These are phyloP conservation scores for Pelobates fuscus DNA, from an alignment of 2,113 vertebrate species.

Conservation along the genomic window DNA sequence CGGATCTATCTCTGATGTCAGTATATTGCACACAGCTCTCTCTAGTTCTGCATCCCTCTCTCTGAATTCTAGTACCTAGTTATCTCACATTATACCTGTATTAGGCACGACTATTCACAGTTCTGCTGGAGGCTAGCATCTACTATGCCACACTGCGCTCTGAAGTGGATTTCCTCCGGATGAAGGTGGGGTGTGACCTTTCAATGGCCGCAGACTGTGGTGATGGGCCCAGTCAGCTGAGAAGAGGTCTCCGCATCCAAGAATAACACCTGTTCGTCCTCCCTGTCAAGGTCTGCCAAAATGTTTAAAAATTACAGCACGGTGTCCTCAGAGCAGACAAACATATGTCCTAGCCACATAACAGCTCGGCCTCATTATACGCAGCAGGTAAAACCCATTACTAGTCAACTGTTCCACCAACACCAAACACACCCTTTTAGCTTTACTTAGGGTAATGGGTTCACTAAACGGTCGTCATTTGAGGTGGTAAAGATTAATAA, in stretches of 20 bases:
- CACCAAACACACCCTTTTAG: not conserved
- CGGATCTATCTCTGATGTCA: no score
- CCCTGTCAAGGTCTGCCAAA: slow-evolving; percentile 26
- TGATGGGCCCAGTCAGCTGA: slow-evolving; percentile 33
- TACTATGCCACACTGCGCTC: not conserved
- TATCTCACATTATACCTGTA: not conserved
- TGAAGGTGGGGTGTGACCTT: slow-evolving; percentile 41
- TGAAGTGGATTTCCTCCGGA: slow-evolving; percentile 42
- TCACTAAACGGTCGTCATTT: not conserved
- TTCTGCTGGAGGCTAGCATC: not conserved
- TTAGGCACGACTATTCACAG: not conserved
- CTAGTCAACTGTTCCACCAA: not conserved
- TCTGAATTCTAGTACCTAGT: no score
- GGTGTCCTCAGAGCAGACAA: slow-evolving; percentile 22
- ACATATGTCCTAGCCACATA: slow-evolving; percentile 21
- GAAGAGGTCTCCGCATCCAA: slow-evolving; percentile 18
- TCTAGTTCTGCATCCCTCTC: no score
- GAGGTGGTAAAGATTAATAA: no score
- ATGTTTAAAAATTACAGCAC: slow-evolving; percentile 35
- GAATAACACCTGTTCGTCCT: slow-evolving; percentile 45
- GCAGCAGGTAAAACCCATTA: slow-evolving; percentile 20
- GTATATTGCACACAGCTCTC: no score
- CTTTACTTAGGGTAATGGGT: not conserved
- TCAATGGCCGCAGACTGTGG: slow-evolving; percentile 31
- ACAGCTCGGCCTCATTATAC: not conserved